Conservation (phyloP, 2,888 invertebrate species). For the Troides aeacus region DNA sequence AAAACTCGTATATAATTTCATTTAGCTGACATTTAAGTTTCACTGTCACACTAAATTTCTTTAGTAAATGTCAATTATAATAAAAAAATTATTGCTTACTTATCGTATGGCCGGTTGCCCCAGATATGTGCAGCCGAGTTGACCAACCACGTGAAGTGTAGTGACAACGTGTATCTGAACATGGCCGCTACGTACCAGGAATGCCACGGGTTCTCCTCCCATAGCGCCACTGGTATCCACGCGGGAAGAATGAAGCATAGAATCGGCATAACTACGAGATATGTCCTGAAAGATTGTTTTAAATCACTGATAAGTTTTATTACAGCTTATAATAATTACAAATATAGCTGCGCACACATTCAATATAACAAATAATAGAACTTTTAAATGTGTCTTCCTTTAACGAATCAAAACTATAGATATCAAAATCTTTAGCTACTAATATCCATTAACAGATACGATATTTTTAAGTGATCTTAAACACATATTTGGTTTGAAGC, state of each 20-base stretch:
- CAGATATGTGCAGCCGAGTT: constrained; percentile 96
- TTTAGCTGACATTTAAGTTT: too few species aligned
- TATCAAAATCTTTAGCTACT: too few species aligned
- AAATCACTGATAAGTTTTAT: too few species aligned
- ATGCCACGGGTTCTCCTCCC: constrained; percentile 86
- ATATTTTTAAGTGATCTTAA: too few species aligned
- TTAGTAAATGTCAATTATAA: constrained; percentile 25
- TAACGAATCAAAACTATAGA: too few species aligned
- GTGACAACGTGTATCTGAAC: constrained; percentile 86
- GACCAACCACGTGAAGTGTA: constrained; percentile 95
- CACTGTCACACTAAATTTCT: background rate
- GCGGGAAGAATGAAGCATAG: constrained; percentile 91
- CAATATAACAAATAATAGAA: too few species aligned
- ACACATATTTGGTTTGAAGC: too few species aligned
- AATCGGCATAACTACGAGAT: constrained; percentile 86
- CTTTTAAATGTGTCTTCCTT: too few species aligned
- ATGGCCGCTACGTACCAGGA: constrained; percentile 89
- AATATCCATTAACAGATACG: too few species aligned
- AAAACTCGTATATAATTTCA: too few species aligned
- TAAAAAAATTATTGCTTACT: constrained; percentile 69
- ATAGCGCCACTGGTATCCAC: constrained; percentile 85
- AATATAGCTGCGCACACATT: too few species aligned
- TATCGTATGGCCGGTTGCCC: constrained; percentile 94
- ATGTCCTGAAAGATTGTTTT: constrained; percentile 80
- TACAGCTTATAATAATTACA: too few species aligned